These are phyloP conservation scores for Aphelenchoides fujianensis DNA, from an alignment of 1,140 invertebrate genomes.

Conservation along the genomic window DNA sequence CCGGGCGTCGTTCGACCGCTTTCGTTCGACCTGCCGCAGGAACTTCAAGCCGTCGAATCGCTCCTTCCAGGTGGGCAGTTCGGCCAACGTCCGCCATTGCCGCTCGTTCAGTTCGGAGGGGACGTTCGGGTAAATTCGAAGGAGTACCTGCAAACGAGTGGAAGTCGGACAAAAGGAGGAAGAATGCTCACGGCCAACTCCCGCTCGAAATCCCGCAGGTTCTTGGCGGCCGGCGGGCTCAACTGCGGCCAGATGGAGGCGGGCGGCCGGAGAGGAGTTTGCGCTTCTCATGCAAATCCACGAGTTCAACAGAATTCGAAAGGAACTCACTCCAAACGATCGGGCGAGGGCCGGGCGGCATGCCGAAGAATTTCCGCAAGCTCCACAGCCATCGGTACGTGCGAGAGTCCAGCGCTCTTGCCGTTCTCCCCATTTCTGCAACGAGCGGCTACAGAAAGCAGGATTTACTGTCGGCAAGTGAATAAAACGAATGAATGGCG, in stretches of 20 bases:
- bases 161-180: no score
- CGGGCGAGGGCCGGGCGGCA: slow-evolving; percentile 21
- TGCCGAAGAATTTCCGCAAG: slow-evolving; percentile 7
- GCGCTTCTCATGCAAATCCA: slow-evolving; percentile 22
- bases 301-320: slow-evolving; percentile 18
- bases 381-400: slow-evolving; percentile 18
- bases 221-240: slow-evolving; percentile 15
- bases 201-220: slow-evolving; percentile 26
- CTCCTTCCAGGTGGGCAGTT: slow-evolving; percentile 22
- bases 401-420: slow-evolving; percentile 16
- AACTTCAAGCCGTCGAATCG: slow-evolving; percentile 38
- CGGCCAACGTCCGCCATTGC: slow-evolving; percentile 22
- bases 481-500: background rate
- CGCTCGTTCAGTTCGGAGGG: slow-evolving; percentile 22
- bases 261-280: slow-evolving; percentile 12
- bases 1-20: background rate
- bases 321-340: slow-evolving; percentile 28
- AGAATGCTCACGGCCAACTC: slow-evolving; percentile 39
- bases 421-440: background rate
- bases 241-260: slow-evolving; percentile 17
- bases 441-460: no score
- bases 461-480: no score
- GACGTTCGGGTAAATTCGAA: slow-evolving; percentile 23
- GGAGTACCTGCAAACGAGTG: slow-evolving; percentile 34
- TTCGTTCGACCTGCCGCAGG: slow-evolving; percentile 18